These are phyloP conservation scores for Noctua fimbriata DNA, from an alignment of 2,888 invertebrate species.

Conservation along the genomic window DNA sequence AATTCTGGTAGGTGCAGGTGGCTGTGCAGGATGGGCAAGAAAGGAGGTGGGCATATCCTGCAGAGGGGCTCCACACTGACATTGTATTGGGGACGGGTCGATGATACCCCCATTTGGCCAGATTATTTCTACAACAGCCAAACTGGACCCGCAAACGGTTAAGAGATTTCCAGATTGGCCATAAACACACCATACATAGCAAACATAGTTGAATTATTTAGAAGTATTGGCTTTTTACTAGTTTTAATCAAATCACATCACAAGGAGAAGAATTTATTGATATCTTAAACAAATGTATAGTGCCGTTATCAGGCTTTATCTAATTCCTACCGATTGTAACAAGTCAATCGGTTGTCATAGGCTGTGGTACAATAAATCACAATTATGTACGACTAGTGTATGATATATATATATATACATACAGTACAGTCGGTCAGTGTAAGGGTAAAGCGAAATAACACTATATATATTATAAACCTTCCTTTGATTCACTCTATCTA, in stretches of 20 bases:
- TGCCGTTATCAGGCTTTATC: conserved; percentile 18
- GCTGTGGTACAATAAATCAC: background rate
- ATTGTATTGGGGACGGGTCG: too few species aligned
- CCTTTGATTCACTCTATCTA: too few species aligned
- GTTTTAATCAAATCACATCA: conserved; percentile 4
- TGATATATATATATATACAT: background rate
- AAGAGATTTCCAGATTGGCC: too few species aligned
- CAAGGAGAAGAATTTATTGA: conserved; percentile 4
- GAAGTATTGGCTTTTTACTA: background rate
- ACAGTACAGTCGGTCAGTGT: background rate
- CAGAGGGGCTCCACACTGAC: too few species aligned
- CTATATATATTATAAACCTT: too few species aligned
- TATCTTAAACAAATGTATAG: conserved; percentile 2
- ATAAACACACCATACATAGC: background rate
- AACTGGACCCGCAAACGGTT: too few species aligned
- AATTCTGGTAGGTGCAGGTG: too few species aligned
- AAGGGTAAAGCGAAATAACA: background rate
- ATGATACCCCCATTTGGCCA: too few species aligned
- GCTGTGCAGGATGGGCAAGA: too few species aligned
- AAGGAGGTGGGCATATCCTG: too few species aligned
- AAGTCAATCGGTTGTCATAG: conserved; percentile 1
- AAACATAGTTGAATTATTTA: background rate
- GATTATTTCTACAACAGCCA: too few species aligned
- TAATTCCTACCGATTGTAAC: background rate
- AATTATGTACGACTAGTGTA: background rate